These are phyloP conservation scores for Tryphoninae sp. DNA, from an alignment of 2,888 invertebrate genomes.

Conservation along the genomic window DNA sequence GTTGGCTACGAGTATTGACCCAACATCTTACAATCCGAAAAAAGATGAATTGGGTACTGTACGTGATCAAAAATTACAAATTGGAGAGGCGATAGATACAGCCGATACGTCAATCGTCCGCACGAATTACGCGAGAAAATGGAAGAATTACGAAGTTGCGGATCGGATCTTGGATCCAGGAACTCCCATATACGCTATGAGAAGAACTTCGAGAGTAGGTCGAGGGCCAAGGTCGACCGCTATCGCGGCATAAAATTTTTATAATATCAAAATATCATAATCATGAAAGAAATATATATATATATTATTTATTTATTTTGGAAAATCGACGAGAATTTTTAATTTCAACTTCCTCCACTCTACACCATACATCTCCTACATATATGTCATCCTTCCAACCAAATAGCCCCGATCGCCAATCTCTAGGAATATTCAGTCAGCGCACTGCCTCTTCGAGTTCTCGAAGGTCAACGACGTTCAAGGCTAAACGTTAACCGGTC, in stretches of 20 bases:
- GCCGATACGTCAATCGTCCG: constrained; percentile 53
- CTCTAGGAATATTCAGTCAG: constrained; percentile 35
- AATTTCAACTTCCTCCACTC: not conserved
- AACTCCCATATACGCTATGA: constrained; percentile 55
- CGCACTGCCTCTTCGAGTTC: constrained; percentile 18
- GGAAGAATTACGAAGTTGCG: constrained; percentile 69
- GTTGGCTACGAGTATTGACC: constrained; percentile 22
- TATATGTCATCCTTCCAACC: not conserved
- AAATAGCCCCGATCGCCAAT: not conserved
- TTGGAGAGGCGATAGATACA: constrained; percentile 21
- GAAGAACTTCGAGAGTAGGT: constrained; percentile 31
- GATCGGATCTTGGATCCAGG: constrained; percentile 71
- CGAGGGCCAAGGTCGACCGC: constrained; percentile 29
- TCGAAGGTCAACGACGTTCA: constrained; percentile 26
- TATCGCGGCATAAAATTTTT: constrained; percentile 23
- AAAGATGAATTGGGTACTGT: constrained; percentile 24
- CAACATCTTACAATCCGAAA: constrained; percentile 4
- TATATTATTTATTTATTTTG: constrained; percentile 42
- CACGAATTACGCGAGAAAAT: constrained; percentile 67
- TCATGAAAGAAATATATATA: constrained; percentile 27
- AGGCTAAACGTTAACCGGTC: constrained; percentile 8
- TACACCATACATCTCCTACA: not conserved
- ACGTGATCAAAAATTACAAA: not conserved
- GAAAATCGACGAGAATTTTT: not conserved
- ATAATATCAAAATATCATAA: constrained; percentile 1